Base-by-base conservation (phyloP, 2,888 invertebrate species). In the Acleris emargana region DNA sequence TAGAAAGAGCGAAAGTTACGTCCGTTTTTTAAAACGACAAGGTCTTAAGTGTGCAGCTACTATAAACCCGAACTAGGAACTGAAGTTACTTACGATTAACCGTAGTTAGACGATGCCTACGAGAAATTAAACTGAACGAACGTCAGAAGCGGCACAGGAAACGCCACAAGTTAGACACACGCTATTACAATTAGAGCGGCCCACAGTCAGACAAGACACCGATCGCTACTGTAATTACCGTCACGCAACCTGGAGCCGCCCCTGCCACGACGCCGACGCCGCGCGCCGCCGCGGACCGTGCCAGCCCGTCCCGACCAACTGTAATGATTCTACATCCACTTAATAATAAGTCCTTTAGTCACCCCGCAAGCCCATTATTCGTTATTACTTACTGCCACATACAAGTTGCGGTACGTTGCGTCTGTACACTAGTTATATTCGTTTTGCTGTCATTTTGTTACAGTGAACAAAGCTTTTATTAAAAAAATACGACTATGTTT, bases 201-300 rank as follows among this genome's bases (percentile, higher is more conserved):
- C 75, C 75, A 52, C 66, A 50, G 60, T 59, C 59, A 18, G 55
- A 73, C 82, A 82, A 86, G 87, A 84, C 86, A 84, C 83, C 78
- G 83, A 86, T 83, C 81, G 77, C 79, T 72, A 73, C 79, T 76
- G 78, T 83, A 83, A 88, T 88, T 88, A 87, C 72, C 77, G 80
- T 82, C 88, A 88, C 88, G 88, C 88, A 84, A 82, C 60, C 52
- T 18, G 38, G 43, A 42, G 59, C 58, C 59, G 38, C 63, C 60
- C 43, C 55, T 3, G 54, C 25, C 64, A 54, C 64, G 20, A 43
- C 64, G 20, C 73, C 73, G 68, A 55, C 63, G 25, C 25, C 25
- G 25, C 25, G 25, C 25, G 54, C 63, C 72, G 70, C 72, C 72
- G 72, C 73, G 72, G 60, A 69, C 62, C 62, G 53, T 43, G 64